Conservation (phyloP, 2,888 invertebrate genomes). For the Eupithecia pulchellata region DNA sequence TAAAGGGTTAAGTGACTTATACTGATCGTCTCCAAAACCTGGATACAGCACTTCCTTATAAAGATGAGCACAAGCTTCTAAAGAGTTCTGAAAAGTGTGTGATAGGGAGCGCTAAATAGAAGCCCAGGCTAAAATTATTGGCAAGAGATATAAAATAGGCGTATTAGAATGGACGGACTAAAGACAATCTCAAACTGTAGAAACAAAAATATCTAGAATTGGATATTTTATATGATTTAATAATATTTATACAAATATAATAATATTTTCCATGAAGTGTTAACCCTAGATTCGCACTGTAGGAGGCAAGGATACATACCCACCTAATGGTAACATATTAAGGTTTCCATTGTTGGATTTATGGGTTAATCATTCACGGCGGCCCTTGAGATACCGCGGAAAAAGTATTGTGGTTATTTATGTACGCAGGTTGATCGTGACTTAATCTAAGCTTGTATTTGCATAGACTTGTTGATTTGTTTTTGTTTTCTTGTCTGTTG, state of each 20-base stretch:
- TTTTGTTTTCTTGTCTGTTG: background rate
- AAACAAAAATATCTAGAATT: no score
- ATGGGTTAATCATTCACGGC: slow-evolving; percentile 70
- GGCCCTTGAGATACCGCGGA: slow-evolving; percentile 53
- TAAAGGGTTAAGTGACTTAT: no score
- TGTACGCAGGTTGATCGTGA: slow-evolving; percentile 11
- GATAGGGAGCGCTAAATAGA: no score
- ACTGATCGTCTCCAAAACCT: no score
- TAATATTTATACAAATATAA: background rate
- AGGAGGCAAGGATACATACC: slow-evolving; percentile 74
- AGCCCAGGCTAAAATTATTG: no score
- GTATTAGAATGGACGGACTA: no score
- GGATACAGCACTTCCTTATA: no score
- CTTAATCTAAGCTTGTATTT: slow-evolving; percentile 1
- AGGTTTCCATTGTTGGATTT: slow-evolving; percentile 66
- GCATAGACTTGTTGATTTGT: slow-evolving; percentile 1
- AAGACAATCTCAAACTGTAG: no score
- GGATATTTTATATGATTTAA: no score
- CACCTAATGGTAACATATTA: slow-evolving; percentile 68
- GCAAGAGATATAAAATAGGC: no score
- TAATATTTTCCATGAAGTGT: slow-evolving; percentile 13
- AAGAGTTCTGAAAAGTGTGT: no score
- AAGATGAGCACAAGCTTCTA: no score
- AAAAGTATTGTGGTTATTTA: slow-evolving; percentile 42
- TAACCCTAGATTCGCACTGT: slow-evolving; percentile 64